These are phyloP conservation scores for Limonius californicus DNA, from an alignment of 1,140 invertebrate species.

Conservation along the genomic window DNA sequence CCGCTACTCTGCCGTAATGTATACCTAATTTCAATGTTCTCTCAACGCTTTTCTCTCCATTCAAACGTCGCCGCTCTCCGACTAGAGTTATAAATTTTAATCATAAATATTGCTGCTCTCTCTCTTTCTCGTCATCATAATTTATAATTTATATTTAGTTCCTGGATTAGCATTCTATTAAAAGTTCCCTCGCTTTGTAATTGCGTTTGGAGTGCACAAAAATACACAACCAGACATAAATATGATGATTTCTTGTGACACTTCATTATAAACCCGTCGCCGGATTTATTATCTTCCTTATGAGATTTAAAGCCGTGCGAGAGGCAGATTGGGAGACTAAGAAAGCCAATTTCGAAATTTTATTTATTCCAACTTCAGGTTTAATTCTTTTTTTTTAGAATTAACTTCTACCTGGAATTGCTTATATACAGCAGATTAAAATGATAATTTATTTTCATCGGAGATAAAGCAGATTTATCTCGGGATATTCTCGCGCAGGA, in stretches of 20 bases:
- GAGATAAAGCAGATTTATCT: not conserved
- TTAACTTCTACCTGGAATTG: too few relatives aligned
- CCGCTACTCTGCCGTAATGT: not conserved
- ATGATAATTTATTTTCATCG: not conserved
- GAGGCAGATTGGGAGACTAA: not conserved
- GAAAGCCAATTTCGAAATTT: too few relatives aligned
- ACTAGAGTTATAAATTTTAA: slow-evolving; percentile 2
- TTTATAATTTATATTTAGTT: slow-evolving; percentile 8
- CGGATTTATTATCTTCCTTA: slow-evolving; percentile 22
- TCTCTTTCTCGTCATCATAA: slow-evolving; percentile 4
- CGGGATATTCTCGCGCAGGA: too few relatives aligned
- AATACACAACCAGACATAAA: slow-evolving; percentile 16
- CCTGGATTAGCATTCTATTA: slow-evolving; percentile 8
- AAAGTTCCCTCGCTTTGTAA: slow-evolving; percentile 9
- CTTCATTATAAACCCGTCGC: slow-evolving; percentile 21
- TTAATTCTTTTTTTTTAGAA: too few relatives aligned
- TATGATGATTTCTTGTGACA: slow-evolving; percentile 28
- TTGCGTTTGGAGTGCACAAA: not conserved
- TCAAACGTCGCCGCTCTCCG: not conserved
- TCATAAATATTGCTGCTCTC: not conserved
- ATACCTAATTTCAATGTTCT: too few relatives aligned
- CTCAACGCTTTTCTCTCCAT: not conserved
- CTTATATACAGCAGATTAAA: too few relatives aligned
- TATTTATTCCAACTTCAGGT: too few relatives aligned
- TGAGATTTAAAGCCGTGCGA: slow-evolving; percentile 23